These are phyloP conservation scores for Meteorus sp. DNA, from an alignment of 1,140 invertebrate genomes.

Conservation along the genomic window DNA sequence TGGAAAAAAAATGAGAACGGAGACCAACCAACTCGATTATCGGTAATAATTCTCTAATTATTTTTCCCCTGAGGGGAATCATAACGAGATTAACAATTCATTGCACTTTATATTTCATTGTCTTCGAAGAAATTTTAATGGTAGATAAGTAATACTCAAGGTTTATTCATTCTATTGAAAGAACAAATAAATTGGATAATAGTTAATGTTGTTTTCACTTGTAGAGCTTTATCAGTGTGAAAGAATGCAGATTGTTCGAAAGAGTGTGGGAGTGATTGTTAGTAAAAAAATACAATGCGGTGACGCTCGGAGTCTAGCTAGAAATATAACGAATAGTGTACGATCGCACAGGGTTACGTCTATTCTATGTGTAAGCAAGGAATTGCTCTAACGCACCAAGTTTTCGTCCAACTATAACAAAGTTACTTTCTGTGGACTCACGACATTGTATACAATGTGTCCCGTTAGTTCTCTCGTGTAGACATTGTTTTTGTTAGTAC, in stretches of 20 bases:
- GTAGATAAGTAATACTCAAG: no score
- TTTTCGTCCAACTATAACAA: not conserved
- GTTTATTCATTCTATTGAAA: no score
- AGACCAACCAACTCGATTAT: constrained; percentile 6
- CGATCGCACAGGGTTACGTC: not conserved
- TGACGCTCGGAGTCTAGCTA: not conserved
- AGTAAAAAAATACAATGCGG: not conserved
- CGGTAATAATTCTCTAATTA: constrained; percentile 1
- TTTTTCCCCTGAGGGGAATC: not conserved
- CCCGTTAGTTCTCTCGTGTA: not conserved
- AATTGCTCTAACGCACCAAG: not conserved
- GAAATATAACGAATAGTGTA: not conserved
- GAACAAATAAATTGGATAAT: no score
- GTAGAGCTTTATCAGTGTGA: no score
- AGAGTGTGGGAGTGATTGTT: not conserved
- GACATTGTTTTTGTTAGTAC: not conserved
- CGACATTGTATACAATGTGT: no score
- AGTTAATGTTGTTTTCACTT: no score
- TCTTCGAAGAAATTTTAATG: no score
- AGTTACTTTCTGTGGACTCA: not conserved
- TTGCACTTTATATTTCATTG: not conserved
- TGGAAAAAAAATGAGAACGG: no score
- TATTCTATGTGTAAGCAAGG: not conserved
- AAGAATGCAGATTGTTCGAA: no score
- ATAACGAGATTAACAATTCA: not conserved